Evolutionary conservation across 2,888 invertebrate species (phyloP), one percentile per base, ranked within the genome.

Genomic region (Frankliniella intonsa): DNA sequence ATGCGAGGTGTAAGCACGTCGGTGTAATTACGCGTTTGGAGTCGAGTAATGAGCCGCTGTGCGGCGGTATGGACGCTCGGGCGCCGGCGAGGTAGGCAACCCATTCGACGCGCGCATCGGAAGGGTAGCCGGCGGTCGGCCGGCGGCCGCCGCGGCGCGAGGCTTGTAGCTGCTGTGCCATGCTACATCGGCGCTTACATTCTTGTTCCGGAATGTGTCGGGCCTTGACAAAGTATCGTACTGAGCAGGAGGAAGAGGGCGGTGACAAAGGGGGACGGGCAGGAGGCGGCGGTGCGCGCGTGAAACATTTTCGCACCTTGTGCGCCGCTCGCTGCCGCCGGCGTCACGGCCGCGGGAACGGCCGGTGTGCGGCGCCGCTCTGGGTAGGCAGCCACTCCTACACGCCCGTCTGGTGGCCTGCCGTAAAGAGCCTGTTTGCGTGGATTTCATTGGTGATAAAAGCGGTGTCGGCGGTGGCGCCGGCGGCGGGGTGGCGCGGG

Each of bases 361-460:
- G 38, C 3, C 38, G 38, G 38, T 38, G 3, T 5, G 38, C 38
- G 38, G 3, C 38, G 38, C 3, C 38, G n/a, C n/a, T n/a, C 14
- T 69, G 69, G 25, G 69, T 25, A 25, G 69, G 69, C 69, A 76
- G 69, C 69, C 69, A 76, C 69, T 76, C 25, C 22, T 76, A 25
- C 69, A 22, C 69, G 69, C 22, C 69, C 69, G 69, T 25, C 69
- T 25, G 69, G 69, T 8, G 22, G 69, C 25, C 69, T 76, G 69
- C 69, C 69, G 69, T 76, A 76, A 76, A 76, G 69, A 76, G 69
- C 69, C 69, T 76, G 69, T 76, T 76, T 76, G 69, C 69, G 69
- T 76, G 69, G 69, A 76, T 76, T 76, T 76, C 69, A 76, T 76
- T 76, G 69, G 22, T 25, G 69, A 76, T 76, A 76, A 76, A 76